Percentiles rank a stretch among this genome's conserved stretches.
phyloP scores from a whole-genome alignment of 1,140 invertebrate species.

The Macrobrachium nipponense region DNA sequence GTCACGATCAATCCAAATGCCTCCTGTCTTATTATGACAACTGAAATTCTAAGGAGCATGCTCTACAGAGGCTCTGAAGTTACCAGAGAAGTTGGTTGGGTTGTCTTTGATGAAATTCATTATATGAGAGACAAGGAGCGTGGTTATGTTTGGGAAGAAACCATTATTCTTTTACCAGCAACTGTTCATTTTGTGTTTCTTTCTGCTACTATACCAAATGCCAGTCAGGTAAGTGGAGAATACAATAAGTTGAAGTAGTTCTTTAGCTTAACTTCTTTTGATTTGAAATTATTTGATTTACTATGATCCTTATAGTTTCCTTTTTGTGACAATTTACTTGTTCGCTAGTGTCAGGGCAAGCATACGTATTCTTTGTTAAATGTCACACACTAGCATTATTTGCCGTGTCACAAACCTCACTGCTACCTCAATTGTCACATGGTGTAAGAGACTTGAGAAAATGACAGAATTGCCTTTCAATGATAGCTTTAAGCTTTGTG shows the following conservation, averaged over 20 bases:
- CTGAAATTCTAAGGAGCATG: slow-evolving; percentile 99
- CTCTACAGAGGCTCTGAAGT: slow-evolving; percentile 97
- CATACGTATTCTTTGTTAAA: no score
- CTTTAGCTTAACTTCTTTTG: no score
- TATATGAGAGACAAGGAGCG: slow-evolving; percentile 99
- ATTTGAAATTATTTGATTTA: no score
- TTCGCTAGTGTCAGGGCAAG: no score
- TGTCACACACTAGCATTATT: no score
- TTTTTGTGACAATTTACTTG: no score
- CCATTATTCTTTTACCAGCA: slow-evolving; percentile 95
- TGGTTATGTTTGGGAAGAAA: slow-evolving; percentile 99
- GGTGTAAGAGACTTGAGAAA: no score
- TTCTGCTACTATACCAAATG: slow-evolving; percentile 99
- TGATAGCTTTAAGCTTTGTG: no score
- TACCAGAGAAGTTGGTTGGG: slow-evolving; percentile 99
- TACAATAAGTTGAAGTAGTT: background rate
- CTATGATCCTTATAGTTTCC: no score
- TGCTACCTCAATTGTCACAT: no score
- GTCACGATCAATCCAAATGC: slow-evolving; percentile 99
- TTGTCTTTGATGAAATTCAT: slow-evolving; percentile 99
- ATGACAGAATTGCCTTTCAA: no score
- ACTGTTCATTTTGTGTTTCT: slow-evolving; percentile 99
- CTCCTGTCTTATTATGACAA: slow-evolving; percentile 99
- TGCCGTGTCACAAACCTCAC: no score
- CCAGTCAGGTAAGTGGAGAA: slow-evolving; percentile 74